Evolutionary conservation across 2,113 vertebrate species (phyloP).

Genomic region (Probosciger aterrimus): DNA sequence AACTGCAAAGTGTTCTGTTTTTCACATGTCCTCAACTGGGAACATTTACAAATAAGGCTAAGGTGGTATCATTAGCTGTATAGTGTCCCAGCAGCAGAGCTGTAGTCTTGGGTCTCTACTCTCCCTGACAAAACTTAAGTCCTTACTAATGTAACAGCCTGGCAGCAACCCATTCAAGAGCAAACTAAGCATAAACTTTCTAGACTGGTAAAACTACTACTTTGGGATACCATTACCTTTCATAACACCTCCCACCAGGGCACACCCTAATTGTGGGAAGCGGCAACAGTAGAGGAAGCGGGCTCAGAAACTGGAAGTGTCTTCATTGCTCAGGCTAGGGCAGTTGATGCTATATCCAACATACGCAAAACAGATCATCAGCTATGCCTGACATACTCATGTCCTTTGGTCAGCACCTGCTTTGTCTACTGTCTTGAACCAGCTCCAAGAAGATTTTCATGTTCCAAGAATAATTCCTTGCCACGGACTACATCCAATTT

Average conservation of each 20-base stretch:
- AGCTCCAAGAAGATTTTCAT: background rate
- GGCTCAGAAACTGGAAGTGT: background rate
- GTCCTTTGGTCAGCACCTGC: background rate
- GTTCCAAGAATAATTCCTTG: background rate
- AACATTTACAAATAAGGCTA: background rate
- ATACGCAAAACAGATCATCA: background rate
- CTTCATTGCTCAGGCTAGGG: background rate
- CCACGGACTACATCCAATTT: background rate
- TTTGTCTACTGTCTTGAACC: background rate
- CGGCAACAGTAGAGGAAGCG: fast-evolving
- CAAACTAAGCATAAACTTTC: background rate
- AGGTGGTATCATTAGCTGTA: background rate
- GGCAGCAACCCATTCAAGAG: background rate
- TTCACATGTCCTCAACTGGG: background rate
- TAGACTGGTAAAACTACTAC: background rate
- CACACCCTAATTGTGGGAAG: background rate
- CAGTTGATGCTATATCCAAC: background rate
- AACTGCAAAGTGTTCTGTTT: background rate
- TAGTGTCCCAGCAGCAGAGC: background rate
- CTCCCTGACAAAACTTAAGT: background rate
- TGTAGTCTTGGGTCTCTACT: background rate
- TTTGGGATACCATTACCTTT: background rate
- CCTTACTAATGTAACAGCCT: background rate
- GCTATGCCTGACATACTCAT: fast-evolving
- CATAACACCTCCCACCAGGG: background rate